Evolutionary conservation across 2,888 invertebrate species (phyloP).

Genomic region (Bruchidius siliquastri): DNA sequence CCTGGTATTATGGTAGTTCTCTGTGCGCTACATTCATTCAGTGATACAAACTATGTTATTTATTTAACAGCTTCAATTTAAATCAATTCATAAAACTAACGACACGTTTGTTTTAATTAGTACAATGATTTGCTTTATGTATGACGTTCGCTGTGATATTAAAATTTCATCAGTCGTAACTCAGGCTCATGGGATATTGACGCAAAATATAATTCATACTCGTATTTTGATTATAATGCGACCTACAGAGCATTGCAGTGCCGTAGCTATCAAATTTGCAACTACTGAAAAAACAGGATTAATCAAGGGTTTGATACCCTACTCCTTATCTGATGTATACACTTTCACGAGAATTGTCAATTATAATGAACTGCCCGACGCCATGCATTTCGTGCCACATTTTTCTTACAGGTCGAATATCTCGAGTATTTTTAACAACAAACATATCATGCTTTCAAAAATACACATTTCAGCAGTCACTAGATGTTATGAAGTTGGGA

Average conservation of each 20-base stretch:
- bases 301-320: no score
- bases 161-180: background rate
- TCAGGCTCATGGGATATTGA: background rate
- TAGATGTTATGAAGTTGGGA: no score
- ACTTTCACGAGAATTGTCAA: no score
- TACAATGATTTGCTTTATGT: conserved; percentile 6
- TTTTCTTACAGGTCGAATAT: no score
- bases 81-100: conserved; percentile 12
- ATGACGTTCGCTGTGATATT: background rate
- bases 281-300: background rate
- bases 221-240: background rate
- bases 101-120: conserved; percentile 13
- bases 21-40: background rate
- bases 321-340: no score
- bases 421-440: no score
- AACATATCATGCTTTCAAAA: no score
- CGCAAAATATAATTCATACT: background rate
- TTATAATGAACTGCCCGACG: no score
- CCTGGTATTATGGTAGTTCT: background rate
- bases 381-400: no score
- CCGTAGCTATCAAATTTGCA: background rate
- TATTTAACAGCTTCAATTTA: conserved; percentile 3
- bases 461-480: no score
- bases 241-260: background rate
- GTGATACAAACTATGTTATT: background rate